These are phyloP conservation scores for Cryptocephalus primarius DNA, from an alignment of 2,888 invertebrate species.

Conservation along the genomic window DNA sequence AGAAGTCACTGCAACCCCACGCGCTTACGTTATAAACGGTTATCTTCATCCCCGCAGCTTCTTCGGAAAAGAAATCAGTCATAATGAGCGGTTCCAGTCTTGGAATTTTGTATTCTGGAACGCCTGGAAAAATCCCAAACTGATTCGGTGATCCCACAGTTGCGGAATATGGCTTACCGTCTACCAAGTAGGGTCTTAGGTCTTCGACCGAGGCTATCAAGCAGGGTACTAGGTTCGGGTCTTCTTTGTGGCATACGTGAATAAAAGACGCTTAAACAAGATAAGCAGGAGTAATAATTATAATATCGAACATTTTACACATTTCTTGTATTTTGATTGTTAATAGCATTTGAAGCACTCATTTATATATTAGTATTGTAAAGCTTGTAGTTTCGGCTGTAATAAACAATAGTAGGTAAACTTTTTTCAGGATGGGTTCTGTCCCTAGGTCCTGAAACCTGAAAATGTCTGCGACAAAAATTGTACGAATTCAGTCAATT, in stretches of 20 bases:
- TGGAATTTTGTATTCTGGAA: slow-evolving; percentile 46
- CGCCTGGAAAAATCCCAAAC: slow-evolving; percentile 23
- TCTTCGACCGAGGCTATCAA: slow-evolving; percentile 38
- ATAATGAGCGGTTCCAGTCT: slow-evolving; percentile 44
- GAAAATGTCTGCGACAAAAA: no score
- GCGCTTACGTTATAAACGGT: slow-evolving; percentile 38
- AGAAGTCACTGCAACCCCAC: slow-evolving; percentile 43
- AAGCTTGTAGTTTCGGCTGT: no score
- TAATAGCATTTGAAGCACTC: no score
- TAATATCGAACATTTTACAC: no score
- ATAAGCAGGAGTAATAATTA: neutral
- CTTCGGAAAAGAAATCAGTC: slow-evolving; percentile 40
- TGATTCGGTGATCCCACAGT: no score
- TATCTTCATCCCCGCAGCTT: slow-evolving; percentile 37
- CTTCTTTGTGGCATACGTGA: slow-evolving; percentile 41
- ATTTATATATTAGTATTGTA: no score
- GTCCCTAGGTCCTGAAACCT: no score
- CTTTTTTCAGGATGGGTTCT: no score
- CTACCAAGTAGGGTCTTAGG: slow-evolving; percentile 38
- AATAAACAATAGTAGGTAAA: no score
- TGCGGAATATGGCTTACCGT: slow-evolving; percentile 30
- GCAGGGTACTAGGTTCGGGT: slow-evolving; percentile 41
- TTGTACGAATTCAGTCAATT: no score
- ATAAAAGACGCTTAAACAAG: slow-evolving; percentile 43
- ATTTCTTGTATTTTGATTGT: no score